phyloP scores from a whole-genome alignment of 1,140 invertebrate genomes.

The Temnothorax curvispinosus region DNA sequence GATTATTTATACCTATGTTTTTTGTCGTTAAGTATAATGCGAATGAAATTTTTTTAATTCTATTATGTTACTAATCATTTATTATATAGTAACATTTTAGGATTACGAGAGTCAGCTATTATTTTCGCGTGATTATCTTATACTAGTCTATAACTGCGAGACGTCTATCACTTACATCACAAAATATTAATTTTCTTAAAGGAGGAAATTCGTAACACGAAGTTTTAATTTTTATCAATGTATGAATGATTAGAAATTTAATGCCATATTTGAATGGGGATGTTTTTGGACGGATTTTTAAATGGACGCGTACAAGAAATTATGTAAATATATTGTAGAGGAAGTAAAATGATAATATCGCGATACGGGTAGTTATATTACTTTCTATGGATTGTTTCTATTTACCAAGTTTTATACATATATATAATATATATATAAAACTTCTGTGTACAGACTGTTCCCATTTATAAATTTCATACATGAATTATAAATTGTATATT shows the following conservation, averaged over 20 bases:
- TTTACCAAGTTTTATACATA: not conserved
- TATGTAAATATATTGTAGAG: conserved; percentile 17
- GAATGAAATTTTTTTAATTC: conserved; percentile 7
- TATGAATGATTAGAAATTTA: conserved; percentile 4
- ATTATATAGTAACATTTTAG: not conserved
- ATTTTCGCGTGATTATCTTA: conserved; percentile 21
- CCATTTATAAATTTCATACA: not conserved
- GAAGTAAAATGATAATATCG: conserved; percentile 6
- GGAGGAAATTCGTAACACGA: not conserved
- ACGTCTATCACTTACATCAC: not conserved
- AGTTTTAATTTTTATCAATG: conserved; percentile 7
- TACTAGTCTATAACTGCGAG: conserved; percentile 39
- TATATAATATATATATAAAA: not conserved
- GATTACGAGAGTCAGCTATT: not conserved
- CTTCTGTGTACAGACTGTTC: not conserved
- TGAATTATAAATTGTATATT: not conserved
- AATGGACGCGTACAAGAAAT: not conserved
- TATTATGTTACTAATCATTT: not conserved
- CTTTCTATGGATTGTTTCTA: not conserved
- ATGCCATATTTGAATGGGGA: not conserved
- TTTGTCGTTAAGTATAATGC: not conserved
- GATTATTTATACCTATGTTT: too few species aligned
- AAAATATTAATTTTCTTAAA: conserved; percentile 19
- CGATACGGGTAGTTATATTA: not conserved
- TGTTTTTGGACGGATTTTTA: conserved; percentile 25